phyloP scores from a whole-genome alignment of 2,797 vertebrate genomes.

The Nyctibius grandis region DNA sequence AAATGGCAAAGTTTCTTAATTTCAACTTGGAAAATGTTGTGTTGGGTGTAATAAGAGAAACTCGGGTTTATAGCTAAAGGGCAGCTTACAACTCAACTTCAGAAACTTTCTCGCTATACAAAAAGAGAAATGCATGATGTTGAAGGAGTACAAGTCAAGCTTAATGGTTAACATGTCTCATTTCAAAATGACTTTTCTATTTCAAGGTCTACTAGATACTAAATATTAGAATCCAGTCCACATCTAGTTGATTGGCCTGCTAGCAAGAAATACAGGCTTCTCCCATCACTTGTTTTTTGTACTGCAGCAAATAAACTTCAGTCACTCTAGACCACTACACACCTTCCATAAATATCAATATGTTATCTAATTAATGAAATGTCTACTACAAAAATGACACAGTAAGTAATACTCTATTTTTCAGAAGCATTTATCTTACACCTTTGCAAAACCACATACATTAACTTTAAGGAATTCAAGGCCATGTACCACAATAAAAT shows the following conservation, averaged over 20 bases:
- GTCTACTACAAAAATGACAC: neutral
- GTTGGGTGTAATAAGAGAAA: neutral
- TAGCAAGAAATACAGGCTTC: neutral
- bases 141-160: neutral
- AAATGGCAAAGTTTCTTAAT: neutral
- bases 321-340: neutral
- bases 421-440: neutral
- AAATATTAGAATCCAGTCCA: neutral
- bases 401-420: neutral
- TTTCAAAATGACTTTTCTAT: neutral
- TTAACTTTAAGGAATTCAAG: neutral
- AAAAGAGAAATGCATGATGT: neutral
- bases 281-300: neutral
- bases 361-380: neutral
- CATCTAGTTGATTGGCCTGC: neutral
- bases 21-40: neutral
- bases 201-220: neutral
- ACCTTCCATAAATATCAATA: neutral
- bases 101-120: neutral
- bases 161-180: neutral
- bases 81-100: neutral
- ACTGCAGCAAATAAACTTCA: neutral
- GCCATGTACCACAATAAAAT: neutral
- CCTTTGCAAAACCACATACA: neutral
- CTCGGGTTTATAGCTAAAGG: neutral